Evolutionary conservation across 2,113 vertebrate genomes (phyloP), one percentile per base, ranked within the genome.

Genomic region (Arvicanthis niloticus): DNA sequence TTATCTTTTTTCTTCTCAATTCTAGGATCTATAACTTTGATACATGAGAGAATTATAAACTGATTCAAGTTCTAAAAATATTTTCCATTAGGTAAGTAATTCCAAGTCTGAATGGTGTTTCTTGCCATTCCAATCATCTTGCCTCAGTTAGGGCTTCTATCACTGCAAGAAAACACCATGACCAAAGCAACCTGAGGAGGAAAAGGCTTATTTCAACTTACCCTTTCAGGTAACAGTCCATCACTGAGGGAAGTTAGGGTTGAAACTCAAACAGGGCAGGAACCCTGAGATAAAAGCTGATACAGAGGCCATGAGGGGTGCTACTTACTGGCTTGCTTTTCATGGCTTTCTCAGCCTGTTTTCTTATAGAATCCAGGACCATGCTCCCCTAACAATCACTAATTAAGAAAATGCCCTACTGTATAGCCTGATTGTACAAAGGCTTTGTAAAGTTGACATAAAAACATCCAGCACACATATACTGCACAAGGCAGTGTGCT

Each of bases 31-130:
- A 62, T 77, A 58, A 42, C 65, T 89, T 94, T 37, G 82, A 31
- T 8, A 34, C 93, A 45, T 53, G 40, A 53, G 16, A 92, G n/a
- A 96, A 80, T 40, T 16, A 45, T 89, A 96, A 86, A 65, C 56
- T 81, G 26, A 22, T 89, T 73, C 12, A 82, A 92, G 31, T 17
- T 88, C 37, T 40, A 70, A 90, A 42, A 91, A 65, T 67, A 48
- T 88, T 70, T 75, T 56, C 68, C 48, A 81, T 0, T 75, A 26
- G 11, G 62, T 37, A 78, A 15, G 77, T 12, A 88, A 58, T 4
- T 82, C 48, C 58, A 84, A 72, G 29, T 22, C 51, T 81, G 12
- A 8, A 65, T 91, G 16, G 67, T 56, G 4, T 65, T 70, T 16
- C 62, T 68, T 86, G n/a, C 21, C 16, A 34, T 88, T 85, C 62